Evolutionary conservation across 2,888 invertebrate genomes (phyloP).

Genomic region (Sturmia bella): DNA sequence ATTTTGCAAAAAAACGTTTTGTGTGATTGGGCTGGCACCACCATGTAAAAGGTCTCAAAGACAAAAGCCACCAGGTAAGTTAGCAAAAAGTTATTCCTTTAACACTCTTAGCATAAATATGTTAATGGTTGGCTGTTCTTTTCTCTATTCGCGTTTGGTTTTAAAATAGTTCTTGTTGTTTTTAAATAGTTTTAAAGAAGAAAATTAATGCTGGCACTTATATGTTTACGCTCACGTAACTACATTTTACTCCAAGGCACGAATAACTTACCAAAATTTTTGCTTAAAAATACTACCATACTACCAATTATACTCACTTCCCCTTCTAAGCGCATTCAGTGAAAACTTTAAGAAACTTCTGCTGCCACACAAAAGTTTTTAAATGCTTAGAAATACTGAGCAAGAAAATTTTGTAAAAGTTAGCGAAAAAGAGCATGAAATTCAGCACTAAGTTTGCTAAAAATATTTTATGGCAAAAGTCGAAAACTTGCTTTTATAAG

Average conservation of each 20-base stretch:
- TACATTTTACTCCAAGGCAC: conserved; percentile 62
- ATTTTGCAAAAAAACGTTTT: too few relatives aligned
- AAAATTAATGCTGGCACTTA: conserved; percentile 61
- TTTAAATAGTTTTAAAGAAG: background rate
- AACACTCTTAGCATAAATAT: conserved; percentile 34
- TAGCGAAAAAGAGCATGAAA: conserved; percentile 21
- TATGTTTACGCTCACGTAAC: conserved; percentile 64
- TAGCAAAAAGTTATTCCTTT: conserved; percentile 6
- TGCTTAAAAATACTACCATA: background rate
- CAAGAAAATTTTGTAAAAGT: conserved; percentile 17
- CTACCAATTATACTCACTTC: too few relatives aligned
- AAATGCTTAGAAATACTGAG: conserved; percentile 25
- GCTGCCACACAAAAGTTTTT: too few relatives aligned
- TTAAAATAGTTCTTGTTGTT: background rate
- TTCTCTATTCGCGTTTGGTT: conserved; percentile 5
- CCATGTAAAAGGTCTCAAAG: too few relatives aligned
- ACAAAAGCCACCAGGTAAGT: too few relatives aligned
- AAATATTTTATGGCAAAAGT: conserved; percentile 19
- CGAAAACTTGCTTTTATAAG: too few relatives aligned
- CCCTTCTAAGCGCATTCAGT: too few relatives aligned
- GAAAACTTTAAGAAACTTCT: too few relatives aligned
- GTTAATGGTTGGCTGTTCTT: conserved; percentile 6
- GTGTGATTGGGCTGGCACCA: too few relatives aligned
- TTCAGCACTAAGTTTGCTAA: conserved; percentile 16
- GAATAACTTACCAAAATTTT: conserved; percentile 59